Conservation (phyloP, 2,888 invertebrate genomes). For the Melitaea athalia region DNA sequence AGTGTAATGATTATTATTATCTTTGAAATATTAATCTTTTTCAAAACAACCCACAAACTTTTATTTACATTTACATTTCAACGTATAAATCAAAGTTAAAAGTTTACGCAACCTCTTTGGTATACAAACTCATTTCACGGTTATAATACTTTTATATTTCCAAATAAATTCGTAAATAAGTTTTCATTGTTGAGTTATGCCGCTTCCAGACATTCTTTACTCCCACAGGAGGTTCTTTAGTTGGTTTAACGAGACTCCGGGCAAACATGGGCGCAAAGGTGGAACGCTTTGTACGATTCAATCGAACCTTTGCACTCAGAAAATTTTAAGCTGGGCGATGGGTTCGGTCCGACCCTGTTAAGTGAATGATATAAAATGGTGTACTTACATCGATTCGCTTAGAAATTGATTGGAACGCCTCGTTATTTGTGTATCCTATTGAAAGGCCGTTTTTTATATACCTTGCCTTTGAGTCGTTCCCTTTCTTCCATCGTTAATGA, state of each 20-base stretch:
- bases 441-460: neutral
- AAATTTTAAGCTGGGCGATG: slow-evolving; percentile 33
- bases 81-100: neutral
- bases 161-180: neutral
- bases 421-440: slow-evolving; percentile 10
- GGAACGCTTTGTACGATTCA: slow-evolving; percentile 52
- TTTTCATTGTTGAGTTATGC: slow-evolving; percentile 14
- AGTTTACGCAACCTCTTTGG: neutral
- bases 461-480: neutral
- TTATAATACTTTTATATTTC: neutral
- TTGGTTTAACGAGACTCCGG: slow-evolving; percentile 52
- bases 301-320: slow-evolving; percentile 45
- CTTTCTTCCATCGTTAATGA: neutral
- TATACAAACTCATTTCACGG: neutral
- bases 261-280: slow-evolving; percentile 51
- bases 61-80: neutral
- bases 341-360: slow-evolving; percentile 27
- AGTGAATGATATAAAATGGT: slow-evolving; percentile 10
- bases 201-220: slow-evolving; percentile 33
- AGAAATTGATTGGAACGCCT: slow-evolving; percentile 13
- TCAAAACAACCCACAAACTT: neutral
- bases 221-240: slow-evolving; percentile 43
- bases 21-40: too few relatives aligned
- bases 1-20: too few relatives aligned
- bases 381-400: slow-evolving; percentile 9